Conservation (phyloP, 2,113 vertebrate genomes). For the Hyperoodon ampullatus region DNA sequence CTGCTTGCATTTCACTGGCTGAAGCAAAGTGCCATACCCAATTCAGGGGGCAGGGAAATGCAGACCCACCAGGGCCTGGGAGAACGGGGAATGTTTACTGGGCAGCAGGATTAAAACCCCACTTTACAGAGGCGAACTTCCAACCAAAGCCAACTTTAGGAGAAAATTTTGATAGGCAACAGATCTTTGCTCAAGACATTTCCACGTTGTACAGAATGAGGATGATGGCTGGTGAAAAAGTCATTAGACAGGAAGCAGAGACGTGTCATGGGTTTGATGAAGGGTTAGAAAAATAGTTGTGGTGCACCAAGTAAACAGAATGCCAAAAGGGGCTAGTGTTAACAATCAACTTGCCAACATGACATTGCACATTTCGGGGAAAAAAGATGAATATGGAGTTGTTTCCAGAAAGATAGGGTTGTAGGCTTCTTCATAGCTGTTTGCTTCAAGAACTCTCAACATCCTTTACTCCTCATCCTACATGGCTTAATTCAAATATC, state of each 20-base stretch:
- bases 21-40: fast-evolving
- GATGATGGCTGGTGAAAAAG: neutral
- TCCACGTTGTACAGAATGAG: neutral
- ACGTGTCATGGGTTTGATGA: neutral
- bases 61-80: neutral
- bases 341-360: neutral
- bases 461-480: neutral
- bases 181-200: neutral
- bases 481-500: neutral
- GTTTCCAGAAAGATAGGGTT: neutral
- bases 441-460: fast-evolving
- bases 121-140: neutral
- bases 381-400: neutral
- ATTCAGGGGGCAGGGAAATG: fast-evolving
- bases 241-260: neutral
- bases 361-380: neutral
- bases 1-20: neutral
- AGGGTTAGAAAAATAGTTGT: neutral
- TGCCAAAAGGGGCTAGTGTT: neutral
- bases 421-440: neutral
- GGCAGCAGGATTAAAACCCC: too few relatives aligned
- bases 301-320: too few relatives aligned
- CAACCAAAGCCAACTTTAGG: neutral
- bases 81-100: neutral
- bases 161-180: neutral